phyloP scores from a whole-genome alignment of 2,113 vertebrate genomes.

The Neogobius melanostomus region DNA sequence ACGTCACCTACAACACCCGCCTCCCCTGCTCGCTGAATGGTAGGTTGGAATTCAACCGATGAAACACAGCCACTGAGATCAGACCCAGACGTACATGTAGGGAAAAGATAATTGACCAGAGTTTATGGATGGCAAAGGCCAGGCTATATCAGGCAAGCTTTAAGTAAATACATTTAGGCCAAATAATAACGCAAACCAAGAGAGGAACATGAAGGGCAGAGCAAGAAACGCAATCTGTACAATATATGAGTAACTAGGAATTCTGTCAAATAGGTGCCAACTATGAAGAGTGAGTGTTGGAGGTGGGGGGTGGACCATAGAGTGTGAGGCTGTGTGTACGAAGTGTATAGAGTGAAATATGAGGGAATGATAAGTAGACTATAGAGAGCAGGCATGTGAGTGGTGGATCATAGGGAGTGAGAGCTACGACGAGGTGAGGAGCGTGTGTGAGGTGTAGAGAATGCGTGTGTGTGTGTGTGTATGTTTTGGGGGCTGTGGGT shows the following conservation, averaged over 20 bases:
- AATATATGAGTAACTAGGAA: slow-evolving; percentile 47
- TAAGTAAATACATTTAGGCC: not conserved
- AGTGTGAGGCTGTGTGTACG: slow-evolving; percentile 24
- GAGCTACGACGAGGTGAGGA: too few species aligned
- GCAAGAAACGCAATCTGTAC: slow-evolving; percentile 51
- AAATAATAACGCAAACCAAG: not conserved
- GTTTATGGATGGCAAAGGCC: too few species aligned
- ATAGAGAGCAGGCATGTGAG: not conserved
- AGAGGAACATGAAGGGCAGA: slow-evolving; percentile 32
- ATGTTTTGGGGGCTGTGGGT: not conserved
- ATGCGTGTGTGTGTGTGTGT: not conserved
- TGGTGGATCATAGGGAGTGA: too few species aligned
- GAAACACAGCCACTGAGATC: too few species aligned
- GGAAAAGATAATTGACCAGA: too few species aligned
- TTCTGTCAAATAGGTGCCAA: slow-evolving; percentile 46
- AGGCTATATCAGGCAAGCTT: not conserved
- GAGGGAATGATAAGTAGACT: too few species aligned
- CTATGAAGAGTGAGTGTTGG: slow-evolving; percentile 22
- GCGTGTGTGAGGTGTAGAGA: not conserved
- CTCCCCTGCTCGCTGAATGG: too few species aligned
- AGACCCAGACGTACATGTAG: too few species aligned
- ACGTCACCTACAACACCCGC: too few species aligned
- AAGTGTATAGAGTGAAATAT: too few species aligned
- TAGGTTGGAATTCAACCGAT: too few species aligned
- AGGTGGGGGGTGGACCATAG: not conserved